Base-by-base conservation (phyloP, 2,888 invertebrate genomes). In the Aphodius sticticus region DNA sequence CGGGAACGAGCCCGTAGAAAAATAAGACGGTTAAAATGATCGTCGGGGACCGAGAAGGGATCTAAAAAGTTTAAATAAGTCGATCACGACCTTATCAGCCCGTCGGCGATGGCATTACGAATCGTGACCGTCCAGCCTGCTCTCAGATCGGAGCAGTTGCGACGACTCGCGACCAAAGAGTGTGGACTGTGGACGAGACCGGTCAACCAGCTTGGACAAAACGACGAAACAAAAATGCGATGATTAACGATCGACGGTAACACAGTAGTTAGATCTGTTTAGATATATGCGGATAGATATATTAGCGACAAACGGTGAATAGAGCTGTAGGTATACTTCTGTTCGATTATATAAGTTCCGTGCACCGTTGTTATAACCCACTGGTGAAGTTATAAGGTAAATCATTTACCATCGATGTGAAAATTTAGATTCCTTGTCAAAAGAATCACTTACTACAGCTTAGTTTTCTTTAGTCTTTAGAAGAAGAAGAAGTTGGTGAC, bases 231-330 rank as follows among this genome's bases (percentile, higher is more conserved):
- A 53, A 53, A 53, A 84, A 70, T 69, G 16, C 82, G 80, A 82
- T 83, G 84, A 84, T 85, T 85, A 86, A 86, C 86, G 85, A 86
- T 85, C 83, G 83, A 80, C 81, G 82, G 85, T 85, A 86, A 84
- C 85, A 85, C 86, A 85, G 86, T 86, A 86, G 86, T 86, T 85
- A 85, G 86, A 87, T 87, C 84, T 82, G 74, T 37, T 82, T 79
- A 80, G 85, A 86, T 86, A 86, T 85, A 84, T 83, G 79, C 81
- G 81, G 82, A 84, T 82, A 85, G 85, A 87, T 86, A 85, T 86
- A 86, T 87, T 87, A 86, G 85, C 85, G 85, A 86, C 86, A 86
- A 85, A 86, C 84, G 84, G 84, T 86, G 86, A 87, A 87, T 87
- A 87, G 86, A 87, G 86, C 85, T 84, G 86, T 87, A 86, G 85